Conservation (phyloP, 2,113 vertebrate species). For the Erythrocebus patas region DNA sequence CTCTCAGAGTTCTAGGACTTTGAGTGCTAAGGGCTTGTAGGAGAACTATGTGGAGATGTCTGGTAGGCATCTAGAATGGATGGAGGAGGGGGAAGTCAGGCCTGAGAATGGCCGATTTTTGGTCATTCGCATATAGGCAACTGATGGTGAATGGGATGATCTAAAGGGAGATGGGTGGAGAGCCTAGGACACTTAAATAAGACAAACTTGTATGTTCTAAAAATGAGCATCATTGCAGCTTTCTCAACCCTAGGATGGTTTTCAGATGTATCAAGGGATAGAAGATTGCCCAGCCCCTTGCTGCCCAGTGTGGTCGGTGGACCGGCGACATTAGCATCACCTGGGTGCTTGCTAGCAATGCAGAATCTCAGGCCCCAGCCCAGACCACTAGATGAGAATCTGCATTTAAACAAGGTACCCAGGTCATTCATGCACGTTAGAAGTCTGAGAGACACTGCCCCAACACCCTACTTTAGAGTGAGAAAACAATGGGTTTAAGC, state of each 20-base stretch:
- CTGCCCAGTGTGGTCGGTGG: not conserved
- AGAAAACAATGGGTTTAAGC: not conserved
- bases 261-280: not conserved
- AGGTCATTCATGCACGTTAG: rapidly evolving
- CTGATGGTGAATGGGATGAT: not conserved
- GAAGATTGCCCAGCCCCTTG: not conserved
- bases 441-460: no score
- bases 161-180: not conserved
- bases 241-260: not conserved
- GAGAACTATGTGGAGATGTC: not conserved
- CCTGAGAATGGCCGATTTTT: not conserved
- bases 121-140: not conserved
- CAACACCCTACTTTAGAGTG: rapidly evolving
- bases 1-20: not conserved
- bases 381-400: not conserved
- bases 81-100: not conserved
- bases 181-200: not conserved
- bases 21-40: not conserved
- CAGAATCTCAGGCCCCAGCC: not conserved
- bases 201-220: not conserved
- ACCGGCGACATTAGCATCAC: rapidly evolving
- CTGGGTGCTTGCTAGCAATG: not conserved
- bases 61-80: not conserved
- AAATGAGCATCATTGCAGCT: not conserved
- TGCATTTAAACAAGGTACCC: not conserved